phyloP scores from a whole-genome alignment of 1,140 invertebrate species.

The Panulirus ornatus region DNA sequence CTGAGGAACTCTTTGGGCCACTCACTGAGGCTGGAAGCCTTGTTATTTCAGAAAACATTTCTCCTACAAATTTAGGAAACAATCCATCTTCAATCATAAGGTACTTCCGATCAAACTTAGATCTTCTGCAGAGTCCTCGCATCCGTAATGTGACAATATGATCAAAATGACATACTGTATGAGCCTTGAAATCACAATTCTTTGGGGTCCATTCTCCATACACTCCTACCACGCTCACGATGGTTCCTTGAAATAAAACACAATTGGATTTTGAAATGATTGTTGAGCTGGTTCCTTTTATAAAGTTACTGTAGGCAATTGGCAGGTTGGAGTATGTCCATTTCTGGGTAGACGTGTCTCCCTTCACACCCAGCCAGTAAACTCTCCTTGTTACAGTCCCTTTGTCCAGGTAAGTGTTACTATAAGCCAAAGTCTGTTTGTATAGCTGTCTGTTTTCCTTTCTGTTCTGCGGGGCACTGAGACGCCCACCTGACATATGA shows the following conservation, averaged over 20 bases:
- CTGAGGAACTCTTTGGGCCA: no score
- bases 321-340: constrained; percentile 22
- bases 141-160: constrained; percentile 23
- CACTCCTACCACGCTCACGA: background rate
- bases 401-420: constrained; percentile 15
- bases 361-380: constrained; percentile 54
- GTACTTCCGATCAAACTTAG: constrained; percentile 51
- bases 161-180: constrained; percentile 40
- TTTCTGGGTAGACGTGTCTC: background rate
- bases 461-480: constrained; percentile 18
- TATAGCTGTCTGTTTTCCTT: constrained; percentile 27
- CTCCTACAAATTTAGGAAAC: no score
- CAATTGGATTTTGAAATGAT: constrained; percentile 45
- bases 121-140: constrained; percentile 46
- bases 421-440: background rate
- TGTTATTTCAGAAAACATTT: no score
- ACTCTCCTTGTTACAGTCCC: constrained; percentile 35
- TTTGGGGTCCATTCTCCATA: constrained; percentile 36
- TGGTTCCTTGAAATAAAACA: constrained; percentile 43
- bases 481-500: constrained; percentile 32
- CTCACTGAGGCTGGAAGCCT: no score
- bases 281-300: background rate
- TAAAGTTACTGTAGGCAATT: constrained; percentile 46
- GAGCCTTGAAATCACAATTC: constrained; percentile 25
- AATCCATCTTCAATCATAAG: no score